Evolutionary conservation across 53 echinoderm and acorn worm species (phyloP).

Genomic region (Pentamera pediparva): DNA sequence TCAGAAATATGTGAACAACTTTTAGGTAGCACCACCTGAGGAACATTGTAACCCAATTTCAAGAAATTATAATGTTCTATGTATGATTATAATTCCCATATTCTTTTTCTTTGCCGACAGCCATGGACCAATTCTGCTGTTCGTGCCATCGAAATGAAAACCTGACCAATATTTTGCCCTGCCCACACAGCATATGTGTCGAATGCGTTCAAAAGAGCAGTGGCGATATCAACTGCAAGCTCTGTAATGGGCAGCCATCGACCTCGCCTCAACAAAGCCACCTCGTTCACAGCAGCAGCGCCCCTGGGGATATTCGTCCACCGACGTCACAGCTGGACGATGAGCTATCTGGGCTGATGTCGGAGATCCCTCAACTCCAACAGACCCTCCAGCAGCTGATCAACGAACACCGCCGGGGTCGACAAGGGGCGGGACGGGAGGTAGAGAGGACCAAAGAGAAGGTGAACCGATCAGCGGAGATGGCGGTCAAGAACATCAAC

Average conservation of each 20-base stretch:
- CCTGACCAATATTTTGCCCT: constrained; percentile 1
- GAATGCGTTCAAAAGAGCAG: neutral
- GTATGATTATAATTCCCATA: neutral
- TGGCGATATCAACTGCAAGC: neutral
- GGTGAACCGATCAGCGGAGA: neutral
- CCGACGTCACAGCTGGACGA: neutral
- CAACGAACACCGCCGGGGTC: neutral
- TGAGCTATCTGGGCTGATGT: neutral
- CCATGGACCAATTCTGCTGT: neutral
- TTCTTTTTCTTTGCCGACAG: neutral
- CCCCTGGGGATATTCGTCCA: neutral
- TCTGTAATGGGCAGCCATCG: neutral
- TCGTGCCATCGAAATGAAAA: neutral
- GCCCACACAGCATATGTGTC: neutral
- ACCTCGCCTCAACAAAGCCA: neutral
- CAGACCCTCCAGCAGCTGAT: neutral
- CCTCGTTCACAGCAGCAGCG: neutral
- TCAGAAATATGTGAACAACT: too few species aligned
- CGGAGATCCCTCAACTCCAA: constrained; percentile 5
- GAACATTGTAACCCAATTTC: too few species aligned
- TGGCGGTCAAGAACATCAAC: constrained; percentile 29
- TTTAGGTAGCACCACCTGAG: too few species aligned
- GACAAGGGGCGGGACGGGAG: neutral
- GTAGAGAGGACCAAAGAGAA: neutral
- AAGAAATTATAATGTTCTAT: too few species aligned